These are phyloP conservation scores for Masticophis lateralis DNA, from an alignment of 2,797 vertebrate genomes.

Conservation along the genomic window DNA sequence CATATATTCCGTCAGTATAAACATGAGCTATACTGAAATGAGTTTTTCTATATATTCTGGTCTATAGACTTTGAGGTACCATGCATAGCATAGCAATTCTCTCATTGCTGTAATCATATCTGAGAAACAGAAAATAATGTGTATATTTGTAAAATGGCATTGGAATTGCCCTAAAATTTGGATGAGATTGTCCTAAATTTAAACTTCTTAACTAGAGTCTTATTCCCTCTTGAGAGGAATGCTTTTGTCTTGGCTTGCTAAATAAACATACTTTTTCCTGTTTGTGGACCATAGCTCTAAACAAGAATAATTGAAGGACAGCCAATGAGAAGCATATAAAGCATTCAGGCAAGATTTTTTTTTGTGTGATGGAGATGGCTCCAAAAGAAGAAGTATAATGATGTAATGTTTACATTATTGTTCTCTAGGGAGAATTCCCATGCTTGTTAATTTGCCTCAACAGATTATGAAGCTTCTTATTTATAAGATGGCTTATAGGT, in stretches of 20 bases:
- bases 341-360: not conserved
- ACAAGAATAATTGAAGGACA: conserved; percentile 3
- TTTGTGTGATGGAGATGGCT: not conserved
- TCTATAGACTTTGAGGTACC: not conserved
- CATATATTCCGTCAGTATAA: not conserved
- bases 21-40: not conserved
- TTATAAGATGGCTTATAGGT: not conserved
- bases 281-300: not conserved
- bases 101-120: not conserved
- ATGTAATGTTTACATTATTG: not conserved
- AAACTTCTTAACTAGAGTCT: conserved; percentile 5
- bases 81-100: not conserved
- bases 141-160: not conserved
- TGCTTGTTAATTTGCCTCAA: not conserved
- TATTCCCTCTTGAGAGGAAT: not conserved
- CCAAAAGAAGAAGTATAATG: not conserved
- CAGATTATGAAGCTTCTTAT: not conserved
- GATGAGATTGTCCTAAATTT: not conserved
- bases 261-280: not conserved
- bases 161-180: not conserved
- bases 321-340: not conserved
- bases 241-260: conserved; percentile 5
- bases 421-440: not conserved
- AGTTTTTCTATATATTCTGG: not conserved
- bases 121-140: not conserved